A percentile compares a stretch with the other conserved stretches of the same genome.
These are phyloP conservation scores for Nomada flava DNA, from an alignment of 2,888 invertebrate genomes.

Conservation along the genomic window DNA sequence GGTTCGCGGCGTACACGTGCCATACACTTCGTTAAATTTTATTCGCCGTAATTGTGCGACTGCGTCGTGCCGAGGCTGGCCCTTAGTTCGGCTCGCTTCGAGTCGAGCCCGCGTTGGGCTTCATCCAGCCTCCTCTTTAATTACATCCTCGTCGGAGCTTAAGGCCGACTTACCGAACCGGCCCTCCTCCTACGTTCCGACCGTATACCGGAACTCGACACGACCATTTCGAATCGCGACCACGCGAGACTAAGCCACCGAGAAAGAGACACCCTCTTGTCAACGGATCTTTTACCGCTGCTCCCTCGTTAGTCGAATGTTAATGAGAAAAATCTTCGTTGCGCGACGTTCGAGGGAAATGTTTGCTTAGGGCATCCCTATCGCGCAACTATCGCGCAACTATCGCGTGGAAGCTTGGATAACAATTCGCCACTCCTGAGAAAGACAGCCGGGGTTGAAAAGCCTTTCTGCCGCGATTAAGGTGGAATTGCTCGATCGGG, in stretches of 20 bases:
- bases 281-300: conserved; percentile 53
- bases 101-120: conserved; percentile 17
- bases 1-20: conserved; percentile 64
- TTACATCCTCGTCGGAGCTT: conserved; percentile 48
- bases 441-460: conserved; percentile 6
- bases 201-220: conserved; percentile 7
- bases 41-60: conserved; percentile 70
- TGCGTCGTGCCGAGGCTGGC: conserved; percentile 27
- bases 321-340: conserved; percentile 70
- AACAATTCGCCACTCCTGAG: not conserved
- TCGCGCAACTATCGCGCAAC: not conserved
- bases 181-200: not conserved
- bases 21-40: conserved; percentile 72
- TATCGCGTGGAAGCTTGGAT: not conserved
- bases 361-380: not conserved
- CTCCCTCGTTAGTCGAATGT: conserved; percentile 63
- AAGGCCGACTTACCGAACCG: conserved; percentile 26
- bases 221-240: conserved; percentile 32
- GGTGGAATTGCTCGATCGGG: not conserved
- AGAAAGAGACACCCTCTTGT: conserved; percentile 52
- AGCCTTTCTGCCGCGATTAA: not conserved
- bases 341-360: conserved; percentile 25
- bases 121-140: conserved; percentile 45
- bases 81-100: conserved; percentile 17
- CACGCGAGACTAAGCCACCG: not conserved